Percentiles rank a stretch among this genome's conserved stretches.
Conservation (phyloP, 1,140 invertebrate species). For the Sipha flava region DNA sequence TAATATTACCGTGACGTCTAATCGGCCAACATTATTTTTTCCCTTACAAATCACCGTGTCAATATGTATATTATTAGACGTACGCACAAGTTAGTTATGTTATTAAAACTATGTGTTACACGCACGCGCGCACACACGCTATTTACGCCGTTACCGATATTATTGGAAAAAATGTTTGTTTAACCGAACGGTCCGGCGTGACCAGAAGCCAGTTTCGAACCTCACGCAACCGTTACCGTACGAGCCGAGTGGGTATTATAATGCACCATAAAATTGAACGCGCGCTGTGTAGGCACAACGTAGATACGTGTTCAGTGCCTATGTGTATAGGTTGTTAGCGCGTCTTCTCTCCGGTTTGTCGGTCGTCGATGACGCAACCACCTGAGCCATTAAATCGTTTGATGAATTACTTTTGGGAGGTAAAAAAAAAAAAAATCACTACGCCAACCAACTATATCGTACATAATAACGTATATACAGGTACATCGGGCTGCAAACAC, state of each 20-base stretch:
- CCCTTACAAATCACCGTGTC: background rate
- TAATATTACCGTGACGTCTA: background rate
- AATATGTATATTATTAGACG: background rate
- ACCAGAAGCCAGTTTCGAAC: constrained; percentile 11
- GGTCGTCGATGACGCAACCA: background rate
- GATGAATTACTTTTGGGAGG: constrained; percentile 1
- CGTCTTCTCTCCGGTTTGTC: background rate
- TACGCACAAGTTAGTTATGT: too few species aligned
- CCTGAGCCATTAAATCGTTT: background rate
- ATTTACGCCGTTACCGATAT: background rate
- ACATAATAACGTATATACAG: too few species aligned
- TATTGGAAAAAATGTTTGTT: background rate
- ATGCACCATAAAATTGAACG: constrained; percentile 25
- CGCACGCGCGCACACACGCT: background rate
- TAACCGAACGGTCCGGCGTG: background rate
- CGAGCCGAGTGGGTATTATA: background rate
- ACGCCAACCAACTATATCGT: too few species aligned
- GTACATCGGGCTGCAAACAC: background rate
- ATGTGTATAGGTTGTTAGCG: too few species aligned
- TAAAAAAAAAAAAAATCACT: background rate
- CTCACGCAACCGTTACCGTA: background rate
- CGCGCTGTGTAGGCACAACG: too few species aligned
- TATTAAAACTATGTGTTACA: background rate
- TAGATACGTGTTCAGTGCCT: too few species aligned
- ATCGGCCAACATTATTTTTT: background rate